Evolutionary conservation across 2,888 invertebrate genomes (phyloP).

Genomic region (Caenorhabditis macrosperma): DNA sequence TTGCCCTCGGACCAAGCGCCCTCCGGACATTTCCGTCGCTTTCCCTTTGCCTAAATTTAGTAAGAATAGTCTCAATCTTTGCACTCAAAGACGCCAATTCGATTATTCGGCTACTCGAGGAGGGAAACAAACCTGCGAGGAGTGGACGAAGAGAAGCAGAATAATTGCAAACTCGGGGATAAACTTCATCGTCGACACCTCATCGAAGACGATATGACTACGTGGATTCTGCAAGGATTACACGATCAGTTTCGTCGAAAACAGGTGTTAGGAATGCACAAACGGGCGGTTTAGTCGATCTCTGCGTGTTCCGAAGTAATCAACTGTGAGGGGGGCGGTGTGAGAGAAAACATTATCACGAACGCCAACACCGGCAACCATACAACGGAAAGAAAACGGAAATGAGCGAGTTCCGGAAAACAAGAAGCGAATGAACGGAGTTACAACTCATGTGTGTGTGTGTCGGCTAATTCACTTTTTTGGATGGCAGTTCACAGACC

Average conservation of each 20-base stretch:
- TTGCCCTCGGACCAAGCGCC: slow-evolving; percentile 76
- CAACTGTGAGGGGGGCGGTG: slow-evolving; percentile 1
- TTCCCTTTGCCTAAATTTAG: slow-evolving; percentile 65
- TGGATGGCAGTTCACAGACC: no score
- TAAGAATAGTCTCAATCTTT: slow-evolving; percentile 35
- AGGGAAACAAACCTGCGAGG: slow-evolving; percentile 45
- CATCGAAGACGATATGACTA: slow-evolving; percentile 13
- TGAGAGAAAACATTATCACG: neutral
- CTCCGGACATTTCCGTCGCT: slow-evolving; percentile 76
- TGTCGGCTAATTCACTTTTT: no score
- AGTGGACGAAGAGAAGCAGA: slow-evolving; percentile 41
- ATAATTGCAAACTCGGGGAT: slow-evolving; percentile 35
- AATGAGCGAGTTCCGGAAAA: neutral
- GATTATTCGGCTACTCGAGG: slow-evolving; percentile 18
- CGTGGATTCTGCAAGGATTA: slow-evolving; percentile 2
- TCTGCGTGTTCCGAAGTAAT: slow-evolving; percentile 1
- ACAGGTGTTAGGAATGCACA: neutral
- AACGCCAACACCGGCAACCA: neutral
- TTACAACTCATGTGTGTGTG: no score
- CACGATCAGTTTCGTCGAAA: slow-evolving; percentile 1
- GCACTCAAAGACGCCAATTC: slow-evolving; percentile 40
- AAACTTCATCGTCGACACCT: slow-evolving; percentile 35
- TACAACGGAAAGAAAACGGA: neutral
- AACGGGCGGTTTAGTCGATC: neutral
- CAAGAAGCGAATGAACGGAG: neutral